Evolutionary conservation across 2,797 vertebrate species (phyloP).

Genomic region (Orientallactaga sibirica): DNA sequence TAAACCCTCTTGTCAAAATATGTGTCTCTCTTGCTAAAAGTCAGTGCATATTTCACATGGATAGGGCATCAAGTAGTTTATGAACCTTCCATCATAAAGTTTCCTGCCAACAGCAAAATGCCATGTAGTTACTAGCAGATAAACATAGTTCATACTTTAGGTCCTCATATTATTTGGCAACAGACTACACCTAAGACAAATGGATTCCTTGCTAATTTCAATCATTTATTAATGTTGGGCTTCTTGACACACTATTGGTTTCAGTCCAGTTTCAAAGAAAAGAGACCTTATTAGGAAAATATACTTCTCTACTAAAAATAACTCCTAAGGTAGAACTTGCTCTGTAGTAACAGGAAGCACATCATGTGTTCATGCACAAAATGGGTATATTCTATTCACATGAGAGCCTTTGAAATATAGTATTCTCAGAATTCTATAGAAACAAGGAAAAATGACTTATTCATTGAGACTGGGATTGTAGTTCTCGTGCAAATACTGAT

Average conservation of each 20-base stretch:
- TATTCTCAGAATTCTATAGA: background rate
- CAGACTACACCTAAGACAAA: background rate
- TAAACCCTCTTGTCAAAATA: conserved; percentile 34
- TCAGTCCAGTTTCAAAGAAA: conserved; percentile 47
- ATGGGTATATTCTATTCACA: background rate
- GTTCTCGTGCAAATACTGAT: background rate
- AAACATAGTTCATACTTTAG: background rate
- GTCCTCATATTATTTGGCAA: background rate
- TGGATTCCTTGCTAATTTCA: conserved; percentile 30
- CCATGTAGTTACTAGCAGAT: background rate
- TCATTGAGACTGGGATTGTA: background rate
- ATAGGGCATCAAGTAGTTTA: conserved; percentile 14
- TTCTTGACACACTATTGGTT: background rate
- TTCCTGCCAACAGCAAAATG: background rate
- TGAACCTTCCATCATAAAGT: background rate
- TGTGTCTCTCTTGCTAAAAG: conserved; percentile 30
- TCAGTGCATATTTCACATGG: background rate
- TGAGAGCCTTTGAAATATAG: background rate
- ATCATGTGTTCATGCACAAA: background rate
- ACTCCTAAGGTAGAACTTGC: background rate
- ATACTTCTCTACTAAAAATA: conserved; percentile 22
- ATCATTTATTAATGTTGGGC: background rate
- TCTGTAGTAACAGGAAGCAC: background rate
- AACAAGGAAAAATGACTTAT: background rate
- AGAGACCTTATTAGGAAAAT: background rate